phyloP scores from a whole-genome alignment of 2,113 vertebrate genomes.

The Platycercus adscitus region DNA sequence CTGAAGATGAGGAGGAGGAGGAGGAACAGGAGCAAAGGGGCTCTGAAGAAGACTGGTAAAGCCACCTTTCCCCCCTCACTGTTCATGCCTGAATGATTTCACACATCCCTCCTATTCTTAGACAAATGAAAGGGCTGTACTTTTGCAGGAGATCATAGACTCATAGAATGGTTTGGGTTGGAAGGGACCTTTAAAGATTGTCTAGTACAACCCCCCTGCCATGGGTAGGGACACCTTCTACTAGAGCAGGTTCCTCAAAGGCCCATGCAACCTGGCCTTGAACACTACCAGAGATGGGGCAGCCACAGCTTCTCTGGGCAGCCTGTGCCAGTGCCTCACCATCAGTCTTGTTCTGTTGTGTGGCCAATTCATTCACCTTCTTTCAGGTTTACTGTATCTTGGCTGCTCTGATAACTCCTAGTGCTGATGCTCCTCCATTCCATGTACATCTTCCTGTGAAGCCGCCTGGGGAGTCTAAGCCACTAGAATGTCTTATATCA shows the following conservation, averaged over 20 bases:
- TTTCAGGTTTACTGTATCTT: background rate
- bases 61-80: background rate
- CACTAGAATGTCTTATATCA: background rate
- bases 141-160: background rate
- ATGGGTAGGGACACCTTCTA: background rate
- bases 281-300: background rate
- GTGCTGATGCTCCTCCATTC: background rate
- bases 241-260: background rate
- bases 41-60: constrained; percentile 77
- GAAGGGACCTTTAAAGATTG: background rate
- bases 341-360: background rate
- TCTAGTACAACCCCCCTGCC: background rate
- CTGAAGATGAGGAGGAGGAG: constrained; percentile 73
- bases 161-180: background rate
- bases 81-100: background rate
- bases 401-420: background rate
- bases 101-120: background rate
- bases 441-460: background rate
- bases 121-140: background rate
- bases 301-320: background rate
- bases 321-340: background rate
- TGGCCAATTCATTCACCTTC: background rate
- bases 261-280: background rate
- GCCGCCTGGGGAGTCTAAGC: background rate
- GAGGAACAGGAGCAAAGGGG: constrained; percentile 54